Percentiles rank a stretch among this genome's conserved stretches.
Conservation (phyloP, 92 coral and sea anemone species). For the Bergia sp. region DNA sequence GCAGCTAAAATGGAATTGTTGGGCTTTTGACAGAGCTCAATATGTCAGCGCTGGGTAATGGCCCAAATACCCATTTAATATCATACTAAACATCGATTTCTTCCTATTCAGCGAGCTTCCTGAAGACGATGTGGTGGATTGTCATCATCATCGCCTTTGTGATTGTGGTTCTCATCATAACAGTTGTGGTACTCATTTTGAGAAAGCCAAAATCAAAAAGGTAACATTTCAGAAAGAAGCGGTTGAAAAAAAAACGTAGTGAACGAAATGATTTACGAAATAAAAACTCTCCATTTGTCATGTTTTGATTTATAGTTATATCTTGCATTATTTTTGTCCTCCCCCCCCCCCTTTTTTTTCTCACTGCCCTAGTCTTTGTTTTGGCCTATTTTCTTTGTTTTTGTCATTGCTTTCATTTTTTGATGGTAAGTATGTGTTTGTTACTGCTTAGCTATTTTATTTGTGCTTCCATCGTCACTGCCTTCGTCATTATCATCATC, state of each 20-base stretch:
- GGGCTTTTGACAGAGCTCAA: background rate
- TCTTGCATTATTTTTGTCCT: too few species aligned
- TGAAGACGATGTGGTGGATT: slow-evolving; percentile 88
- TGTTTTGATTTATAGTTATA: too few species aligned
- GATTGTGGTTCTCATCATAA: slow-evolving; percentile 66
- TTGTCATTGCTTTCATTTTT: too few species aligned
- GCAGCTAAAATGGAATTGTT: background rate
- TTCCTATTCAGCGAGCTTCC: slow-evolving; percentile 64
- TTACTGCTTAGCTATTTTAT: too few species aligned
- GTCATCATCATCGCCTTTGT: slow-evolving; percentile 69
- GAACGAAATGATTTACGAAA: background rate
- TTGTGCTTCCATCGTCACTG: too few species aligned
- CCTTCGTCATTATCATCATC: background rate
- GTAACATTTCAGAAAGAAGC: slow-evolving; percentile 19
- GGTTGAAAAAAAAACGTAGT: background rate
- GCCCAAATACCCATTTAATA: too few species aligned
- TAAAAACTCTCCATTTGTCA: background rate
- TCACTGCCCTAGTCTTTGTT: too few species aligned
- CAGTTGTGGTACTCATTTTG: slow-evolving; percentile 66
- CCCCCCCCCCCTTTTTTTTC: too few species aligned
- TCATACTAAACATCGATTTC: background rate
- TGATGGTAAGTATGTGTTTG: too few species aligned
- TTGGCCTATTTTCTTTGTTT: too few species aligned
- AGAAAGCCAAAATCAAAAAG: slow-evolving; percentile 67
- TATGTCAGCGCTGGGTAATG: too few species aligned